Evolutionary conservation across 1,140 invertebrate species (phyloP).

Genomic region (Drosophila triauraria): DNA sequence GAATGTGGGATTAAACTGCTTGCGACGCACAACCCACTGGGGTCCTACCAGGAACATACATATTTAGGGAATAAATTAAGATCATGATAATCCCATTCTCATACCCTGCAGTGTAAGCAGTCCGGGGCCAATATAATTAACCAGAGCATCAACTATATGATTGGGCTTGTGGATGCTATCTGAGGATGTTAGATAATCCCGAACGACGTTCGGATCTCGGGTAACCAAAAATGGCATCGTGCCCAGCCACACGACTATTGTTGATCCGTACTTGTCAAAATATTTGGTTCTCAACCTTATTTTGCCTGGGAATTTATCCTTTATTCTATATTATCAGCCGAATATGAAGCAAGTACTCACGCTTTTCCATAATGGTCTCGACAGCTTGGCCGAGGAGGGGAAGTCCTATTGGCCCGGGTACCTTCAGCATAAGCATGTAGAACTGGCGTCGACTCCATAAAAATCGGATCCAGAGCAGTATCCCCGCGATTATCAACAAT

Average conservation of each 20-base stretch:
- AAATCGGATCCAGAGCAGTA: slow-evolving; percentile 46
- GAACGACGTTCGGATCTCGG: slow-evolving; percentile 47
- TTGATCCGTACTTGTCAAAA: slow-evolving; percentile 40
- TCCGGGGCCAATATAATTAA: slow-evolving; percentile 39
- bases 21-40: slow-evolving; percentile 54
- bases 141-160: slow-evolving; percentile 10
- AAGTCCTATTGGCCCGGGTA: slow-evolving; percentile 64
- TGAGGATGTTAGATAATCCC: slow-evolving; percentile 51
- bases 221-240: slow-evolving; percentile 42
- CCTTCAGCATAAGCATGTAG: slow-evolving; percentile 51
- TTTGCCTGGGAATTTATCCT: slow-evolving; percentile 17
- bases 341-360: background rate
- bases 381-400: slow-evolving; percentile 57
- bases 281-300: slow-evolving; percentile 24
- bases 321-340: background rate
- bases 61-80: background rate
- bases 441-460: slow-evolving; percentile 65
- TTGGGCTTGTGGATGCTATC: slow-evolving; percentile 45
- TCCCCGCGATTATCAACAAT: background rate
- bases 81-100: background rate
- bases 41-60: slow-evolving; percentile 26
- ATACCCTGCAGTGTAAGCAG: slow-evolving; percentile 51
- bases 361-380: background rate
- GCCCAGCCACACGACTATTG: slow-evolving; percentile 56
- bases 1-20: slow-evolving; percentile 50